Evolutionary conservation across 2,113 vertebrate genomes (phyloP).

Genomic region (Protomyctophum bolini): DNA sequence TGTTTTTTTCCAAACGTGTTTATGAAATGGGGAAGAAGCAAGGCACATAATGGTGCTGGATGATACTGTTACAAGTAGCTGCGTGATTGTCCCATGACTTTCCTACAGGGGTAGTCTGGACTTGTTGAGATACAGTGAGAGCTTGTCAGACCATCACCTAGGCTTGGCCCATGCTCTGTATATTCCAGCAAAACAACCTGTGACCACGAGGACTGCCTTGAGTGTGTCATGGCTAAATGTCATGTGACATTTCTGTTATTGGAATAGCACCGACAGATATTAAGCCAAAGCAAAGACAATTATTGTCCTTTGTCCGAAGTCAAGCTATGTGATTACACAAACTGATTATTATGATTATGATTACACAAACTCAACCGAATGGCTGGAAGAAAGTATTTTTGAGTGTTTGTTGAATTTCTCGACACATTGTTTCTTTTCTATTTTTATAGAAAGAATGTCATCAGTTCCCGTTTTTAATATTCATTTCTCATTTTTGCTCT

Average conservation of each 20-base stretch:
- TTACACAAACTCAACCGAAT: no score
- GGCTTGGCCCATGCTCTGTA: neutral
- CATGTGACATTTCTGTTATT: neutral
- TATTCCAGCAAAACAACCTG: neutral
- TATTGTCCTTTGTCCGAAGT: neutral
- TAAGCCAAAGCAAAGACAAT: neutral
- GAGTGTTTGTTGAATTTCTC: no score
- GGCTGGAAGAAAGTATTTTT: no score
- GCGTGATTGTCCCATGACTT: neutral
- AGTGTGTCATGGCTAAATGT: neutral
- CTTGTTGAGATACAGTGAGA: neutral
- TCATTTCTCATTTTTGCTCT: no score
- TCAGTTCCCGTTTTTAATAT: no score
- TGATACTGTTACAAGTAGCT: neutral
- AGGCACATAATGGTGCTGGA: conserved; percentile 1
- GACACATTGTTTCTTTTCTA: no score
- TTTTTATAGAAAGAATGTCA: no score
- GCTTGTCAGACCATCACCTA: neutral
- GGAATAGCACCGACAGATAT: neutral
- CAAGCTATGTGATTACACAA: no score
- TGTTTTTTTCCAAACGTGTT: neutral
- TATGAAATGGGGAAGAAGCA: conserved; percentile 16
- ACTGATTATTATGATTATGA: no score
- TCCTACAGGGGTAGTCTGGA: neutral
- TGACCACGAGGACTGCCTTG: neutral